Percentiles rank a stretch among this genome's conserved stretches.
phyloP scores from a whole-genome alignment of 2,113 vertebrate genomes.

The Seriola quinqueradiata region DNA sequence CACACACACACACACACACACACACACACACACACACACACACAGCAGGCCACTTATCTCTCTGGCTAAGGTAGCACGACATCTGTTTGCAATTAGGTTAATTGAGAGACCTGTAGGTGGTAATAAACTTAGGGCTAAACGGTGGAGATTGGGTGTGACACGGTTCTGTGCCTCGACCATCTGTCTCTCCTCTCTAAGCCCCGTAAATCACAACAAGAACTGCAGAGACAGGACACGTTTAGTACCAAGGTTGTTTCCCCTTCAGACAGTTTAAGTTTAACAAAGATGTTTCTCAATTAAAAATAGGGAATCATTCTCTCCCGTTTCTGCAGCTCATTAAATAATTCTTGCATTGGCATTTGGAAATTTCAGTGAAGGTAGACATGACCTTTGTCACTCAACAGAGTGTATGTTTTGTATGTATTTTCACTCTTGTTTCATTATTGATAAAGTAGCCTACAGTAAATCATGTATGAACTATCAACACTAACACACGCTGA shows the following conservation, averaged over 20 bases:
- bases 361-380: background rate
- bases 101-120: conserved; percentile 68
- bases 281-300: background rate
- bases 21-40: conserved; percentile 16
- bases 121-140: conserved; percentile 69
- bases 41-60: conserved; percentile 56
- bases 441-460: conserved; percentile 45
- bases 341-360: background rate
- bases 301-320: background rate
- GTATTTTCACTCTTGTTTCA: conserved; percentile 29
- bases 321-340: background rate
- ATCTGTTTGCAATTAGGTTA: conserved; percentile 78
- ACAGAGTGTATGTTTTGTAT: background rate
- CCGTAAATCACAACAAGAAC: conserved; percentile 13
- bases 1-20: conserved; percentile 23
- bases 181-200: conserved; percentile 75
- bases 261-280: background rate
- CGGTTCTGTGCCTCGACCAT: conserved; percentile 65
- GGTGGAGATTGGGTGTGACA: conserved; percentile 68
- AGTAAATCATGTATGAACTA: conserved; percentile 47
- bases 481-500: conserved; percentile 20
- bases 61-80: conserved; percentile 46
- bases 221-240: background rate
- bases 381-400: background rate
- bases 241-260: background rate